Base-by-base conservation (phyloP, 2,888 invertebrate species). In the Oxyteleia sp. region DNA sequence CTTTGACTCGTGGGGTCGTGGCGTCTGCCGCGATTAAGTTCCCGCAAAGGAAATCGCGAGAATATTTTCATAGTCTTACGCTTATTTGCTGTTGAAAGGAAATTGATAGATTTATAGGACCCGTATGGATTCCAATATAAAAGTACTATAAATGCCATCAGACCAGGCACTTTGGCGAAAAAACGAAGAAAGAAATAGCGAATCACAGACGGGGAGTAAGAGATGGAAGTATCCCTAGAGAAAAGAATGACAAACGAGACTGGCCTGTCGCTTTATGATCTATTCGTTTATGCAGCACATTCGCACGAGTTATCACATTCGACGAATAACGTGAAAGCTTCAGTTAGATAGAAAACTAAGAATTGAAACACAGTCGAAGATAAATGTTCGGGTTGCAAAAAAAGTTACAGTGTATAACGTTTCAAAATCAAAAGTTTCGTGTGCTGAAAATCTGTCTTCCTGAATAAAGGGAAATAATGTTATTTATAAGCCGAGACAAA, bases 31-130 rank as follows among this genome's bases (percentile, higher is more conserved):
- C 29, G 45, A 63, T 64, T 49, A 49, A 11, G 15, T n/a, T 15
- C 49, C 64, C 47, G 35, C 49, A n/a, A 49, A 64, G 35, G 10
- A 63, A n/a, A 29, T 47, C 35, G 35, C 49, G 66, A 74, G 47
- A 68, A 68, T 69, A 74, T 32, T 74, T 69, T 69, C 53, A 49
- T 63, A 53, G 38, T 51, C 64, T 29, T n/a, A 11, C 53, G 72
- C 74, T 81, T 79, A 79, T 63, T 69, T 66, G 49, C 64, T 81
- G 82, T 81, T 82, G 81, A 82, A 76, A 85, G 74, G 74, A 84
- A 85, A 86, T 86, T 89, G 91, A 91, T 89, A 88, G 90, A 91
- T 91, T 91, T 91, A 91, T 89, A 85, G 85, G 87, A 71, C 86
- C 63, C 84, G 85, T 88, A 84, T 84, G 84, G 87, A 89, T 88